Conservation (phyloP, 2,888 invertebrate species). For the Tipula vernalis region DNA sequence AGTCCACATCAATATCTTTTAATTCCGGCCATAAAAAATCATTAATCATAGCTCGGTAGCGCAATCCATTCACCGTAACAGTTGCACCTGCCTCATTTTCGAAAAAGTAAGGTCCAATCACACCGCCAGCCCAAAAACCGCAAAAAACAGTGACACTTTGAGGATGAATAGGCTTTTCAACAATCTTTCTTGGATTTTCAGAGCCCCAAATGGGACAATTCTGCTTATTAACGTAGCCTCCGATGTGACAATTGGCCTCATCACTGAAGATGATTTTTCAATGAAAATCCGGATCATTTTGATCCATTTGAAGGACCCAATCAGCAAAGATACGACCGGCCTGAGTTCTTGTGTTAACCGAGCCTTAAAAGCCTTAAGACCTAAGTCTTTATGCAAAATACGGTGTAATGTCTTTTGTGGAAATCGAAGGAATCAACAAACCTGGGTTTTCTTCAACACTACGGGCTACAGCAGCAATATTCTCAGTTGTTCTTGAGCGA, state of each 20-base stretch:
- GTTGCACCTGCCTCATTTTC: neutral
- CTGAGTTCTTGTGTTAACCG: too few species aligned
- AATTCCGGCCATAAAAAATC: conserved; percentile 7
- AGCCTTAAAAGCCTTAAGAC: too few species aligned
- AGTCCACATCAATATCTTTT: neutral
- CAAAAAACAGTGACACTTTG: neutral
- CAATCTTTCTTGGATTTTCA: neutral
- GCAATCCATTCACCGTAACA: conserved; percentile 11
- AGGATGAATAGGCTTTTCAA: neutral
- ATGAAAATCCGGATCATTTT: neutral
- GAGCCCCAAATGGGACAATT: too few species aligned
- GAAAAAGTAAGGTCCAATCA: neutral
- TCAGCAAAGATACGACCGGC: neutral
- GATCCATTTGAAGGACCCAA: neutral
- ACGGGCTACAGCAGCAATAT: too few species aligned
- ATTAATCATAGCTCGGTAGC: conserved; percentile 10
- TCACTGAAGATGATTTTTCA: neutral
- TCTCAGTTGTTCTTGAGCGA: too few species aligned
- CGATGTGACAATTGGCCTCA: neutral
- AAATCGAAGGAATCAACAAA: too few species aligned
- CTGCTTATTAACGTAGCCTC: neutral
- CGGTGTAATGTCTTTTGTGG: too few species aligned
- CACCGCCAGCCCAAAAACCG: neutral
- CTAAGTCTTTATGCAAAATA: too few species aligned
- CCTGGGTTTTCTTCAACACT: too few species aligned